Evolutionary conservation across 1,140 invertebrate species (phyloP).

Genomic region (Whitmania pigra): DNA sequence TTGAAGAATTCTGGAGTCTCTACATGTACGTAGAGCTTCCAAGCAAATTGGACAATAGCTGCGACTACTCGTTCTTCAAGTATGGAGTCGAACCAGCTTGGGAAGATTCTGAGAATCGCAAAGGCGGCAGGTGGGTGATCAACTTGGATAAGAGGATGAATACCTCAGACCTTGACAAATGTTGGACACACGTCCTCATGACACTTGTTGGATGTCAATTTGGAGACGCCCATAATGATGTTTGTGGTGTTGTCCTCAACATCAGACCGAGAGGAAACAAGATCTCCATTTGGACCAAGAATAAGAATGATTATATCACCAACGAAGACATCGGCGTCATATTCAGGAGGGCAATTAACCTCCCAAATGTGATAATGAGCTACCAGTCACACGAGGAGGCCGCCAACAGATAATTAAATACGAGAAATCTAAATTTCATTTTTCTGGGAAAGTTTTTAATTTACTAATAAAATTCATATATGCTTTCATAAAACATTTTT

Average conservation of each 20-base stretch:
- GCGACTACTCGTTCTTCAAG: conserved; percentile 92
- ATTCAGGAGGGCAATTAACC: too few species aligned
- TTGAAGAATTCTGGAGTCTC: conserved; percentile 98
- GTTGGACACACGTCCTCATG: conserved; percentile 86
- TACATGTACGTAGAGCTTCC: conserved; percentile 89
- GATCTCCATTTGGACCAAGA: conserved; percentile 76
- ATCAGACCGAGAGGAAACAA: conserved; percentile 73
- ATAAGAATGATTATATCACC: conserved; percentile 58
- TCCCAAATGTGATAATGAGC: too few species aligned
- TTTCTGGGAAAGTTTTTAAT: too few species aligned
- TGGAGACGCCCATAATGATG: conserved; percentile 66
- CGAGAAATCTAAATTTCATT: too few species aligned
- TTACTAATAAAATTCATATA: too few species aligned
- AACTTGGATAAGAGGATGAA: conserved; percentile 72
- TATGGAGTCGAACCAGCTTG: conserved; percentile 91
- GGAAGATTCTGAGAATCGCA: conserved; percentile 82
- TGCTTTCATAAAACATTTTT: too few species aligned
- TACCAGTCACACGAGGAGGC: too few species aligned
- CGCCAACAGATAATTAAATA: too few species aligned
- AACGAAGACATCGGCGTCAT: too few species aligned
- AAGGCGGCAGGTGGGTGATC: conserved; percentile 87
- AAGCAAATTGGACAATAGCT: conserved; percentile 71
- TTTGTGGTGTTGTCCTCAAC: conserved; percentile 82
- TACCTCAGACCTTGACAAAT: conserved; percentile 67
- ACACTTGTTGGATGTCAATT: conserved; percentile 86